Evolutionary conservation across 1,140 invertebrate species (phyloP).

Genomic region (Paraescarpia echinospica): DNA sequence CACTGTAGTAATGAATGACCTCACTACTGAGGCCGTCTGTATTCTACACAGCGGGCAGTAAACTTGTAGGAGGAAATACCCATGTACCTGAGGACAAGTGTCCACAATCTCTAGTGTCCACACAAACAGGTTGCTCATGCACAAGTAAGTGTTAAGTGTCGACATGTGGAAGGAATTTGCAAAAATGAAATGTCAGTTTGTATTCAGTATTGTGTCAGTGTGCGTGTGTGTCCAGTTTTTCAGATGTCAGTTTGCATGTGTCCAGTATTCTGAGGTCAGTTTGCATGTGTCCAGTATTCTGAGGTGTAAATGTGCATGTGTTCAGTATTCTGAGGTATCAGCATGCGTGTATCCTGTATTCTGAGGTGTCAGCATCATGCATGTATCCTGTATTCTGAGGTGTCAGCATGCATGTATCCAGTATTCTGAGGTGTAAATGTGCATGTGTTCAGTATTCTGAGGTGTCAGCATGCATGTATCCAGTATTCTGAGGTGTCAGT

Average conservation of each 20-base stretch:
- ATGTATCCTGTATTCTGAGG: neutral
- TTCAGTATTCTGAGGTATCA: neutral
- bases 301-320: neutral
- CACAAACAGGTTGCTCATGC: neutral
- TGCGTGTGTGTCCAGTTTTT: neutral
- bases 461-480: neutral
- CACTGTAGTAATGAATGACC: neutral
- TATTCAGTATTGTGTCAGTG: neutral
- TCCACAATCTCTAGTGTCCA: neutral
- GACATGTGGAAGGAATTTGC: neutral
- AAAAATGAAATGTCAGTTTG: neutral
- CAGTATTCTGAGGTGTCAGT: no score
- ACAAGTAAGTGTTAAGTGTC: neutral
- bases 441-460: neutral
- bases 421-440: neutral
- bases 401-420: neutral
- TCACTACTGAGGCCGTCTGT: neutral
- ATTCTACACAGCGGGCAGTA: neutral
- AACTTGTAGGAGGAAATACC: neutral
- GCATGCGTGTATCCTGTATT: neutral
- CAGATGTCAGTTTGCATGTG: neutral
- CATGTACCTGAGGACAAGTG: neutral
- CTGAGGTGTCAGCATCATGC: no score
- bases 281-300: neutral
- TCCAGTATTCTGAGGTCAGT: neutral